Percentiles rank a stretch among this genome's conserved stretches.
phyloP scores from a whole-genome alignment of 2,113 vertebrate species.

The Galbula dea region DNA sequence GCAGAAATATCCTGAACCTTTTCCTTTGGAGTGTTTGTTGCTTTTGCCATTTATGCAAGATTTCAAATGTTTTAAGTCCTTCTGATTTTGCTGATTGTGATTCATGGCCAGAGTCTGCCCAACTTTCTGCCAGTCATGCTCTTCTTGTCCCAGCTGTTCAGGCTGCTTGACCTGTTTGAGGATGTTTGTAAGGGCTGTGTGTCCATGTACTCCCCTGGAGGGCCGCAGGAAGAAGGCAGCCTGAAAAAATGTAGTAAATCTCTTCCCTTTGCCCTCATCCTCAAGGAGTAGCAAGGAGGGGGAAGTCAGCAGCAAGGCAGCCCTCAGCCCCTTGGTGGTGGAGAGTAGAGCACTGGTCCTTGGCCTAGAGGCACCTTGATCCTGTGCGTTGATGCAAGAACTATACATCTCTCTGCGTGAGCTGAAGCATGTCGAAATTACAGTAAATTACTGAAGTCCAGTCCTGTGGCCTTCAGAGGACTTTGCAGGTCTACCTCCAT shows the following conservation, averaged over 20 bases:
- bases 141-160: too few species aligned
- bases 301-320: neutral
- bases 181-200: neutral
- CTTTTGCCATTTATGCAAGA: neutral
- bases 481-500: neutral
- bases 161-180: neutral
- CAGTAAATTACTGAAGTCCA: accelerated
- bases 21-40: neutral
- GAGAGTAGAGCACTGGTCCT: neutral
- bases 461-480: neutral
- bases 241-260: neutral
- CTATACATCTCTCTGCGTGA: neutral
- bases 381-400: neutral
- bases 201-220: accelerated
- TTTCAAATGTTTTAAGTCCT: neutral
- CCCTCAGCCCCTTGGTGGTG: accelerated
- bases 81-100: neutral
- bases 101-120: neutral
- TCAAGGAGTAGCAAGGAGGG: neutral
- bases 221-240: neutral
- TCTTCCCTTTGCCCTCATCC: neutral
- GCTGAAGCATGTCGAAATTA: neutral
- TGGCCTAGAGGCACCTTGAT: neutral
- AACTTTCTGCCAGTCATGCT: neutral
- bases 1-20: neutral